Conservation (phyloP, 2,113 vertebrate species). For the Oriolus oriolus region DNA sequence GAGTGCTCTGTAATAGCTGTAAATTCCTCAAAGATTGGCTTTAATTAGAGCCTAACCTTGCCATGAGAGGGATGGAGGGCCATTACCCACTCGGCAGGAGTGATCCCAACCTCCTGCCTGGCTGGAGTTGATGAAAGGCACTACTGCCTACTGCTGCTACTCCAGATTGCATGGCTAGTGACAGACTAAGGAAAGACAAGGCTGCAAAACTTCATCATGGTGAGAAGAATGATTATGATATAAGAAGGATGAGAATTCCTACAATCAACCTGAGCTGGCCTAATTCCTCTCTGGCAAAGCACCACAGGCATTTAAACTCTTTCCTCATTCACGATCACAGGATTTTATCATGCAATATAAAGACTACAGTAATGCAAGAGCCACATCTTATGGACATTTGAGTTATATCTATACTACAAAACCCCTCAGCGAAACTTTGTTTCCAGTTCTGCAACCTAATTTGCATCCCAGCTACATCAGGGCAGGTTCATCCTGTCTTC, state of each 20-base stretch:
- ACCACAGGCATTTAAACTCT: background rate
- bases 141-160: background rate
- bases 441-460: background rate
- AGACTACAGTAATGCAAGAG: background rate
- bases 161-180: background rate
- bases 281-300: background rate
- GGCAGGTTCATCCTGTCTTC: background rate
- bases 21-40: background rate
- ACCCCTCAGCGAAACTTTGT: background rate
- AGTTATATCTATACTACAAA: background rate
- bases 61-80: background rate
- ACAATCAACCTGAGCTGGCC: background rate
- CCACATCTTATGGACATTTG: background rate
- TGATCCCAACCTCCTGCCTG: background rate
- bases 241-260: background rate
- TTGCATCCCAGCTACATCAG: background rate
- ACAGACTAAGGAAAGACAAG: background rate
- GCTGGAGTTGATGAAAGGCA: background rate
- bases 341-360: background rate
- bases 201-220: background rate
- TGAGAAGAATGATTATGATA: background rate
- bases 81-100: background rate
- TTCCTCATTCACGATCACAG: background rate
- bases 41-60: constrained; percentile 18
- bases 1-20: background rate